Base-by-base conservation (phyloP, 1,140 invertebrate genomes). In the Bathynomus jamesi region DNA sequence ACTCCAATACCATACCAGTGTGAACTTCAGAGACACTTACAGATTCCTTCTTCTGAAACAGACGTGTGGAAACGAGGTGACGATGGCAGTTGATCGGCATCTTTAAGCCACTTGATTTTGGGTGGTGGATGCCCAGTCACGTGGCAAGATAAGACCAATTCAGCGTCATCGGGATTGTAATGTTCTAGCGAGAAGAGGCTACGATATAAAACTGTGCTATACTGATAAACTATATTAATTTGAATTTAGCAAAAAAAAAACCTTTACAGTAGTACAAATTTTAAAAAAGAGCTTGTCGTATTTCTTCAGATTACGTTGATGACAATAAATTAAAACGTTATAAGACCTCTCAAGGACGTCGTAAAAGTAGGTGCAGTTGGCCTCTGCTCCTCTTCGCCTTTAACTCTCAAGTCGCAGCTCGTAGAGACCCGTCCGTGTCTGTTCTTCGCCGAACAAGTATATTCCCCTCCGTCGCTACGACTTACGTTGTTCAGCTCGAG, bases 81-180 rank as follows among this genome's bases (percentile, higher is more conserved):
- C n/a, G 81, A 78, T 2, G 78, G 71, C 27, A 82, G 75, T 13
- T 89, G 79, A 61, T 83, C 79, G 25, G 86, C 88, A 76, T 92
- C 88, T 81, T 91, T 92, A 60, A 89, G 79, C 92, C 92, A 95
- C 24, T 87, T 87, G 62, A 94, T 87, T 2, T 83, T 85, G 0
- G 91, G 89, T 25, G 84, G 80, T 4, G 90, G 89, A 78, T 89
- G 85, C 61, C 88, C 89, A 75, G 87, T 86, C 60, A 93, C 87
- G 70, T 87, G 85, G 78, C 91, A 93, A 81, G 93, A 90, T 73
- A 94, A 81, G 30, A 88, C 83, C 69, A 92, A 81, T 80, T 91
- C 88, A 82, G 91, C 87, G 78, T 89, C 87, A 40, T 85, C 83
- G 61, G 85, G 83, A 80, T 87, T 86, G 81, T 90, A 90, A 25